phyloP scores from a whole-genome alignment of 2,797 vertebrate genomes.

The Mionectes olivaceus region DNA sequence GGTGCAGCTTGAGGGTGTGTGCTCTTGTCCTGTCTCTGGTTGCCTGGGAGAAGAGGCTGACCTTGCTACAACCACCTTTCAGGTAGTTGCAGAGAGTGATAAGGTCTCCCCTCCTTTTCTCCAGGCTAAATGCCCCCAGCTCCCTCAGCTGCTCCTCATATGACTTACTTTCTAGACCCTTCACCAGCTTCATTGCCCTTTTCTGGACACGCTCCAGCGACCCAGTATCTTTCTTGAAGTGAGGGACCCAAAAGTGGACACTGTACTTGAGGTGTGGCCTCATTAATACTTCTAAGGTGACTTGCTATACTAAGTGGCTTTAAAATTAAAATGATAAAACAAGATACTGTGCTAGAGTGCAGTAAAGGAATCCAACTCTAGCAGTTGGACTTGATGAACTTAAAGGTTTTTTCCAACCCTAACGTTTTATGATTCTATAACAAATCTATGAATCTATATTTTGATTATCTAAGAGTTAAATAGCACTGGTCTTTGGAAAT shows the following conservation, averaged over 20 bases:
- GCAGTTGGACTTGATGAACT: not conserved
- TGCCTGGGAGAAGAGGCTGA: not conserved
- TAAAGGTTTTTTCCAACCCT: not conserved
- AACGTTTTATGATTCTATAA: not conserved
- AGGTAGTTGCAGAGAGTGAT: not conserved
- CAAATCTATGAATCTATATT: not conserved
- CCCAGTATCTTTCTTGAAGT: not conserved
- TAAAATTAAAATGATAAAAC: not conserved
- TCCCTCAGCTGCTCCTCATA: not conserved
- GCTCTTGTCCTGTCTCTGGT: rapidly evolving
- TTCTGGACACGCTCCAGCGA: not conserved
- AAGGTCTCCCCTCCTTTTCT: not conserved
- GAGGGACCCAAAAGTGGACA: not conserved
- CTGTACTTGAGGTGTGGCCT: not conserved
- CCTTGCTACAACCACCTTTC: not conserved
- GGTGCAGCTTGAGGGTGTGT: not conserved
- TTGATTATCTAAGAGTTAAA: not conserved
- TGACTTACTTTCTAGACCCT: not conserved
- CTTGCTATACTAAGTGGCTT: not conserved
- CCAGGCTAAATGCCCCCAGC: not conserved
- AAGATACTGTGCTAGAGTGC: not conserved
- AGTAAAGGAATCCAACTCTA: not conserved
- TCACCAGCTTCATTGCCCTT: not conserved
- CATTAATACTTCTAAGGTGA: not conserved
- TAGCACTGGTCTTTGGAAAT: not conserved